Evolutionary conservation across 1,140 invertebrate genomes (phyloP).

Genomic region (Amyelois transitella): DNA sequence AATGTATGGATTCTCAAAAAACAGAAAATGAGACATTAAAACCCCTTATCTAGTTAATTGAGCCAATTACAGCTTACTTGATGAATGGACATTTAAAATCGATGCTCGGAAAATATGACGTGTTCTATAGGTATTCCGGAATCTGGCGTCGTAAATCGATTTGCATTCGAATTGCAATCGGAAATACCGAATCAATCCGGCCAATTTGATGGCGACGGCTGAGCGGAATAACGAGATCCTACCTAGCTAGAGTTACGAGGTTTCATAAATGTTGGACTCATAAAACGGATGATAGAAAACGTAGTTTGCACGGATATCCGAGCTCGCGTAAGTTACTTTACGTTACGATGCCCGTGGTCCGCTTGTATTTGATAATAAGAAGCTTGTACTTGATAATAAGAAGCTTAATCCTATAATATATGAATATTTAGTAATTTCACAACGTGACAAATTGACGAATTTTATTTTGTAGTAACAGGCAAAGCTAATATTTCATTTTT

Average conservation of each 20-base stretch:
- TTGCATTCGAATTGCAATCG: conserved; percentile 52
- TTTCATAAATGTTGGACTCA: not conserved
- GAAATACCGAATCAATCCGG: conserved; percentile 61
- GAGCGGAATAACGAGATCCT: conserved; percentile 39
- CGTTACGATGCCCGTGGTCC: too few species aligned
- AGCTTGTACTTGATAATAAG: too few species aligned
- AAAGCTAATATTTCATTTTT: too few species aligned
- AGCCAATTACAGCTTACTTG: not conserved
- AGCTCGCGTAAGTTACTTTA: too few species aligned
- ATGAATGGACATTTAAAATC: not conserved
- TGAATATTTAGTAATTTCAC: too few species aligned
- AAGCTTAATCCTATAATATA: too few species aligned
- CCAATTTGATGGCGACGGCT: conserved; percentile 49
- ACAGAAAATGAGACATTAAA: not conserved
- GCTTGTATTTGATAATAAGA: too few species aligned
- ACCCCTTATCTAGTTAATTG: not conserved
- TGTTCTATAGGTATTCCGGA: not conserved
- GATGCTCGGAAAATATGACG: not conserved
- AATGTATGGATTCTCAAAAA: not conserved
- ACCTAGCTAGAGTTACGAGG: conserved; percentile 1
- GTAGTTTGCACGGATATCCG: not conserved
- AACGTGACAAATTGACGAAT: too few species aligned
- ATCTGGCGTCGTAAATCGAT: conserved; percentile 27
- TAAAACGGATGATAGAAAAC: not conserved
- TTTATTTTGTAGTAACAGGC: too few species aligned